Base-by-base conservation (phyloP, 2,797 vertebrate species). In the Chelmon rostratus region DNA sequence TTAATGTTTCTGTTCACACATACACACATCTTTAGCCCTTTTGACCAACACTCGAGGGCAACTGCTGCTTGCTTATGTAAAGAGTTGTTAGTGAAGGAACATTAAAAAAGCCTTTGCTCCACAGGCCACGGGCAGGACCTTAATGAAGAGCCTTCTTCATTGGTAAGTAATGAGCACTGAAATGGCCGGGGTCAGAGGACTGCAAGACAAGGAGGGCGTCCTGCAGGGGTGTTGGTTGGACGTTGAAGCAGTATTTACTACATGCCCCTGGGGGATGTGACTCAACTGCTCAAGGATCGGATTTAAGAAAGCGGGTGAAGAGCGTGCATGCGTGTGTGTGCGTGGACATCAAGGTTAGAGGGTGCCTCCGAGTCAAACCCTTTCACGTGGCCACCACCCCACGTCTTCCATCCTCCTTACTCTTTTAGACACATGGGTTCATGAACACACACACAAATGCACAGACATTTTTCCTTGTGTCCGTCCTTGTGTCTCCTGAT, bases 101-200 rank as follows among this genome's bases (percentile, higher is more conserved):
- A 88, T 91, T 86, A 91, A 91, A 93, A 75, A 84, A 83, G 61
- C 66, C 73, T 89, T 66, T 78, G 54, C 82, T 90, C 86, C 83
- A 91, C 76, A 77, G 83, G 92, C 90, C 76, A 93, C 81, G 73
- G 87, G 88, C 86, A 85, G 82, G 37, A 87, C 79, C 84, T 89
- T 94, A 94, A 94, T 91, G 92, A 94, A 94, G 89, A 88, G 65
- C 81, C 79, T 81, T 86, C 83, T 90, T 88, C 78, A 66, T 79
- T 83, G 77, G 86, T 84, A 91, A 93, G 87, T 94, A 95, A 94
- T 91, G 87, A 92, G 90, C 82, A 89, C 78, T 83, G 79, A 88
- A 92, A 85, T 81, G 83, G 82, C 86, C 78, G 61, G 57, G 78
- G 76, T 89, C 82, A 62, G 65, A 91, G 75, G 65, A 92, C 78